Base-by-base conservation (phyloP, 1,140 invertebrate species). In the Macrotrachela quadricornifera region DNA sequence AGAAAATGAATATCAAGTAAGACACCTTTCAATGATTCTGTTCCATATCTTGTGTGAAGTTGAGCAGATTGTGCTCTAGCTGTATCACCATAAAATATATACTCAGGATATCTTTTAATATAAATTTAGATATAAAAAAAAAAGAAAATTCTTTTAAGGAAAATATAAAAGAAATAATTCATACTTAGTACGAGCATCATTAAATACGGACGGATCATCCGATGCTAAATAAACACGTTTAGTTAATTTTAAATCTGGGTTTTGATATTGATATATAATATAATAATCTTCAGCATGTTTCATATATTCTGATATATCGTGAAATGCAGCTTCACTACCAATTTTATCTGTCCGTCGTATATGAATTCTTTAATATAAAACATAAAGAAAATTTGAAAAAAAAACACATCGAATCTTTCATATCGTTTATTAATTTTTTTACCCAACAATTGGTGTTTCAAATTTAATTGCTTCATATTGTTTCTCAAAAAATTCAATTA, bases 321-420 rank as follows among this genome's bases (percentile, higher is more conserved):
- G 92, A 68, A 82, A 95, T 10, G 86, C 82, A 6, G 92, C 92
- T 73, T 97, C 92, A 1, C 87, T 92, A 14, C 88, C 90, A 18
- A 99, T 82, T 76, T 99, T 97, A 68, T 99, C 92, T 0, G 92
- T 99, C 52, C 92, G 74, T 37, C 92, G 73, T n/a, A 99, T 80
- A 68, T 99, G 92, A 36, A 99, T 77, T 1, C 85, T 88, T 66
- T n/a, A 73, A n/a, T n/a, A n/a, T n/a, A n/a, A n/a, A n/a, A n/a
- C n/a, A n/a, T n/a, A n/a, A n/a, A n/a, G n/a, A n/a, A n/a, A n/a
- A n/a, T n/a, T n/a, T n/a, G n/a, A n/a, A n/a, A n/a, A n/a, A n/a
- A n/a, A 69, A 56, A 30, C 9, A 37, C 2, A 36, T 30, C 30
- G 9, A 36, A 15, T 30, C 10, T 10, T 30, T 42, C 8, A 45